Evolutionary conservation across 2,888 invertebrate species (phyloP).

Genomic region (Hipparchia semele): DNA sequence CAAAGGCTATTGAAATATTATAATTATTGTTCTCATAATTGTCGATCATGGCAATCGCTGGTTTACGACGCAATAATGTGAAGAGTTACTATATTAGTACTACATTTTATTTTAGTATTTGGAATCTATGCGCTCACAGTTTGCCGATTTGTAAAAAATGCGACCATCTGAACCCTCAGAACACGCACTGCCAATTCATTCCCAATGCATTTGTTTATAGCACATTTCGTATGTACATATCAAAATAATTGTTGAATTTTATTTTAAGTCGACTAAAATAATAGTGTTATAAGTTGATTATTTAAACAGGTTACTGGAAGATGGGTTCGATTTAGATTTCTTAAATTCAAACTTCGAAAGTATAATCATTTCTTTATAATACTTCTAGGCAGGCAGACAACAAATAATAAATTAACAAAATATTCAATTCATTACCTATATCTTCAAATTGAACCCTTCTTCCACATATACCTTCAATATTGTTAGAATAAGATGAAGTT

Average conservation of each 20-base stretch:
- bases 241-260: conserved; percentile 34
- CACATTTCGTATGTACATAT: conserved; percentile 32
- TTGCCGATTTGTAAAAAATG: background rate
- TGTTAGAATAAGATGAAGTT: background rate
- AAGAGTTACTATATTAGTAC: background rate
- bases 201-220: conserved; percentile 30
- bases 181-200: conserved; percentile 29
- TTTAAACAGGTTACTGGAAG: background rate
- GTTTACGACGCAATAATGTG: too few species aligned
- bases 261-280: conserved; percentile 9
- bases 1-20: too few species aligned
- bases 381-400: too few species aligned
- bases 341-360: background rate
- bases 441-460: conserved; percentile 1
- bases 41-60: too few species aligned
- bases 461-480: background rate
- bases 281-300: background rate
- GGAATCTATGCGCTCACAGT: background rate
- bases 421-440: too few species aligned
- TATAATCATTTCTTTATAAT: too few species aligned
- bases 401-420: too few species aligned
- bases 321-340: background rate
- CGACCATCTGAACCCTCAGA: background rate
- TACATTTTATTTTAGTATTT: background rate
- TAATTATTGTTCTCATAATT: too few species aligned